Evolutionary conservation across 2,113 vertebrate genomes (phyloP), one percentile per base, ranked within the genome.

Genomic region (Taurulus bubalis): DNA sequence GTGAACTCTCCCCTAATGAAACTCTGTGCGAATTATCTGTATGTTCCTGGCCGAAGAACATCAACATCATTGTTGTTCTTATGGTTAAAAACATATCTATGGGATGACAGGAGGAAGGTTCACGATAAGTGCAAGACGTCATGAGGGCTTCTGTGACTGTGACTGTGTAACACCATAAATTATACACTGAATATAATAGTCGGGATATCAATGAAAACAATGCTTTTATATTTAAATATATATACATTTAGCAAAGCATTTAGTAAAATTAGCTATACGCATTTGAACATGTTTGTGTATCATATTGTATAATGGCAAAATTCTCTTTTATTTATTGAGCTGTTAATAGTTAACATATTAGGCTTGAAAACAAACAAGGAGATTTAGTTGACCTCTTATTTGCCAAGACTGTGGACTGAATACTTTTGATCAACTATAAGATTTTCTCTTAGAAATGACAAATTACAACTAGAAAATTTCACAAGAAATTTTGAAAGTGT

Each of bases 291-390:
- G 3, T 58, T 12, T 16, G 12, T 49, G 2, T 18, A 47, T 34
- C 42, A 6, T 0, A 63, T 7, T 26, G 4, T 45, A 11, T 63
- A 16, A 63, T 24, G 12, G 7, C 15, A 58, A 6, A 49, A 4
- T 0, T 77, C 1, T 12, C 3, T 47, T 62, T 16, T 86, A 60
- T 80, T 73, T 38, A 82, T 63, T 9, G 20, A 88, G 22, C 0
- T 0, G 55, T 85, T 86, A 87, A 90, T 89, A 47, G 34, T 85
- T 90, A 77, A 88, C 82, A 72, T 73, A 26, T 0, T 28, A 8
- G 22, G 28, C 55, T 45, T 79, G 1, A 83, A 70, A 78, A 73
- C 78, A 85, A 91, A 84, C 85, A 82, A 20, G 2, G 10, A 20
- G 18, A 64, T 80, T 70, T 74, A 24, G 28, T 28, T 77, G 15